These are phyloP conservation scores for Phalacrocorax aristotelis DNA, from an alignment of 2,113 vertebrate species.

Conservation along the genomic window DNA sequence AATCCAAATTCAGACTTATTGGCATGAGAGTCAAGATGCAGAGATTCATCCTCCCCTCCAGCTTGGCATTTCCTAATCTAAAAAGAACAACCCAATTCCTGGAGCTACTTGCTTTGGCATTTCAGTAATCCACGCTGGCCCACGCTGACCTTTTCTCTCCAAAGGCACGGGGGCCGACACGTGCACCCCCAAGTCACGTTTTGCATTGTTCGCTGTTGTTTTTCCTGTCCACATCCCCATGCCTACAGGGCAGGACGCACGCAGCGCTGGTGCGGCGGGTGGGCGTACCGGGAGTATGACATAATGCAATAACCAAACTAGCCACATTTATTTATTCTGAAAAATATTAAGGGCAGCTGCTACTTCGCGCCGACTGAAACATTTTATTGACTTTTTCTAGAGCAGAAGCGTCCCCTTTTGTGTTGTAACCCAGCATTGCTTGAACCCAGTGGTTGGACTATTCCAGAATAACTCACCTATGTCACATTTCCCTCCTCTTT, in stretches of 20 bases:
- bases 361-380: neutral
- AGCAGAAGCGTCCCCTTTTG: neutral
- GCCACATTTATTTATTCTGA: neutral
- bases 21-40: neutral
- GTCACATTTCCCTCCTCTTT: neutral
- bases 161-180: neutral
- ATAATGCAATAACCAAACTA: neutral
- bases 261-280: neutral
- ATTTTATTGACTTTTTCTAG: neutral
- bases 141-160: neutral
- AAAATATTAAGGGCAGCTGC: constrained; percentile 18
- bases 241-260: neutral
- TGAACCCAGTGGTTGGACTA: neutral
- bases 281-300: neutral
- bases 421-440: neutral
- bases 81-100: neutral
- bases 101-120: neutral
- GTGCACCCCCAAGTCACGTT: neutral
- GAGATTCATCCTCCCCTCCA: neutral
- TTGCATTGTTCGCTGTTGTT: neutral
- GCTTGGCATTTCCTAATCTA: neutral
- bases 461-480: neutral
- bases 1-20: neutral
- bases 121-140: neutral
- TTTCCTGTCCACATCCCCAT: accelerated